A percentile compares a stretch with the other conserved stretches of the same genome.
phyloP scores from a whole-genome alignment of 2,888 invertebrate species.

The Sericinus montela region DNA sequence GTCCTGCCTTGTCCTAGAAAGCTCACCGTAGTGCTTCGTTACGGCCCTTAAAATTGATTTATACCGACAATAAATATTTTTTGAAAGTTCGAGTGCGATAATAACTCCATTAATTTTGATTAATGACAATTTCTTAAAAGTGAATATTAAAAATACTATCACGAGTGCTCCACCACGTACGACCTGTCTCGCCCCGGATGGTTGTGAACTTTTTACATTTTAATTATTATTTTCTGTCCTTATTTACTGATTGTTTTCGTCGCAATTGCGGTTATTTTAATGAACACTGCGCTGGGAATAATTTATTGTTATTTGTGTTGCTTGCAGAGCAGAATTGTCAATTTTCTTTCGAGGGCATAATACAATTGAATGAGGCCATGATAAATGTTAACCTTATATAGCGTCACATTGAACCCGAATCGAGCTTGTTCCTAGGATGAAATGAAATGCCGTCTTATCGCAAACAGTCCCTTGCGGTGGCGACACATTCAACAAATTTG shows the following conservation, averaged over 20 bases:
- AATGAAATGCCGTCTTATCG: constrained; percentile 62
- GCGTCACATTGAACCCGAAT: constrained; percentile 10
- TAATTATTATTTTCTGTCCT: constrained; percentile 46
- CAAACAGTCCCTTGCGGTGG: constrained; percentile 55
- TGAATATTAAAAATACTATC: constrained; percentile 60
- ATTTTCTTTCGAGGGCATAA: constrained; percentile 13
- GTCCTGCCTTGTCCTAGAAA: constrained; percentile 70
- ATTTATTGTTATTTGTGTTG: constrained; percentile 20
- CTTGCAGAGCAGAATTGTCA: constrained; percentile 15
- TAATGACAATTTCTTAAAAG: constrained; percentile 76
- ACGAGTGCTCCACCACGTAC: constrained; percentile 31
- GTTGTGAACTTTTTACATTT: constrained; percentile 55
- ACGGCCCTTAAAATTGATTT: constrained; percentile 76
- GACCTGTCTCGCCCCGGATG: constrained; percentile 51
- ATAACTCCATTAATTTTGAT: constrained; percentile 80
- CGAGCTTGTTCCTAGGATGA: constrained; percentile 34
- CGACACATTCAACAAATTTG: constrained; percentile 76
- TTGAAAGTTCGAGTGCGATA: constrained; percentile 77
- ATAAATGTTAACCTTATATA: constrained; percentile 21
- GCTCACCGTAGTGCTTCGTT: constrained; percentile 62
- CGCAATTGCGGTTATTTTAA: constrained; percentile 46
- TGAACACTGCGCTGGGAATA: constrained; percentile 25
- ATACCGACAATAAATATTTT: constrained; percentile 75
- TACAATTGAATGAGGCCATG: constrained; percentile 14
- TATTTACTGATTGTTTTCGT: constrained; percentile 60